These are phyloP conservation scores for Philopotamus ludificatus DNA, from an alignment of 1,140 invertebrate species.

Conservation along the genomic window DNA sequence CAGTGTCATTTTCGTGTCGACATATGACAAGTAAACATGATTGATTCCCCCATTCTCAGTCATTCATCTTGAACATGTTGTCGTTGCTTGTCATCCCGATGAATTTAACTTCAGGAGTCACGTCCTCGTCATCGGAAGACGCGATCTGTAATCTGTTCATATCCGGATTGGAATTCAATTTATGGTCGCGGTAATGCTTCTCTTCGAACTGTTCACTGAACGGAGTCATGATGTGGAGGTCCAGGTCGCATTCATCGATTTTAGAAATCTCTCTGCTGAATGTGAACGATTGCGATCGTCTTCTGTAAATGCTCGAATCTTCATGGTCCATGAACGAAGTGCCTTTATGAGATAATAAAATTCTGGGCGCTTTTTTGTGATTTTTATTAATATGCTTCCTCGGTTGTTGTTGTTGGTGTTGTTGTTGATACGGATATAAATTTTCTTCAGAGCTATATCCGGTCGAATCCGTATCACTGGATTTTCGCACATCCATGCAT, in stretches of 20 bases:
- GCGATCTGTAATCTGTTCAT: conserved; percentile 29
- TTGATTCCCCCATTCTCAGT: background rate
- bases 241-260: conserved; percentile 31
- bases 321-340: background rate
- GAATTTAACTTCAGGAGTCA: conserved; percentile 37
- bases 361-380: background rate
- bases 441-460: background rate
- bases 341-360: background rate
- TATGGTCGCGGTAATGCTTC: conserved; percentile 28
- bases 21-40: no score
- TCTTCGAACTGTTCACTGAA: conserved; percentile 36
- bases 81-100: conserved; percentile 23
- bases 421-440: background rate
- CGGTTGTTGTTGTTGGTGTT: background rate
- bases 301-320: conserved; percentile 1
- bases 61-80: conserved; percentile 28
- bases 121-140: conserved; percentile 34
- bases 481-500: background rate
- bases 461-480: background rate
- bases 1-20: no score
- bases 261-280: conserved; percentile 8
- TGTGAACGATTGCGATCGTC: conserved; percentile 31
- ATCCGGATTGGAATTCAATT: background rate
- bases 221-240: conserved; percentile 26
- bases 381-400: conserved; percentile 6